Base-by-base conservation (phyloP, 1,140 invertebrate genomes). In the Drosophila grimshawi region DNA sequence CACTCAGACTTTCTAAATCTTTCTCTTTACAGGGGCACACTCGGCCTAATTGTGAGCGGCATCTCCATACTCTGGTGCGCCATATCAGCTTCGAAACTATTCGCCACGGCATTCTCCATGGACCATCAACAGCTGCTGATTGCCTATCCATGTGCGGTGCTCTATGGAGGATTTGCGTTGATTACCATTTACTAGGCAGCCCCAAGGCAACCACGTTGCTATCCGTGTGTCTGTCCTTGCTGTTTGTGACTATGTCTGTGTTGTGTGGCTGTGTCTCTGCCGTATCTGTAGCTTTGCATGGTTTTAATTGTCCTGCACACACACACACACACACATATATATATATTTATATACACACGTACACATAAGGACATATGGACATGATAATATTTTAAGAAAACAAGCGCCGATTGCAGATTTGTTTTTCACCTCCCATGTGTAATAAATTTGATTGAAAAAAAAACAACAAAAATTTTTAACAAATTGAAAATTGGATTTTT, bases 141-240 rank as follows among this genome's bases (percentile, higher is more conserved):
- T 60, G 96, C 96, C 29, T 97, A 98, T 93, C 97, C 97, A 6
- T 97, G 97, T 93, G 95, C 95, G 51, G 93, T 97, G 43, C 93
- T 98, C 46, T 97, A 97, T 93, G 96, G 96, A 51, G 96, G 97
- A 37, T 98, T 98, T 93, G 96, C 97, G 56, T 94, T 97, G 52
- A 94, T 97, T 68, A 96, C 96, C 63, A 95, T 97, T 81, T 97
- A 89, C 85, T 89, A 86, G 83, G 80, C 55, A 63, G 62, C 74
- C 63, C 64, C 62, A 49, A 72, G 60, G 74, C 82, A 76, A 62
- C 63, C 64, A 65, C 10, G 11, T 59, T 59, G 29, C 52, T 37
- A 7, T 39, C 8, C 45, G 33, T 67, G 11, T 66, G 43, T 49
- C 39, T 11, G 33, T 57, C 49, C 5, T 55, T 3, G n/a, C 6